Evolutionary conservation across 2,888 invertebrate genomes (phyloP).

Genomic region (Sericinus montela): DNA sequence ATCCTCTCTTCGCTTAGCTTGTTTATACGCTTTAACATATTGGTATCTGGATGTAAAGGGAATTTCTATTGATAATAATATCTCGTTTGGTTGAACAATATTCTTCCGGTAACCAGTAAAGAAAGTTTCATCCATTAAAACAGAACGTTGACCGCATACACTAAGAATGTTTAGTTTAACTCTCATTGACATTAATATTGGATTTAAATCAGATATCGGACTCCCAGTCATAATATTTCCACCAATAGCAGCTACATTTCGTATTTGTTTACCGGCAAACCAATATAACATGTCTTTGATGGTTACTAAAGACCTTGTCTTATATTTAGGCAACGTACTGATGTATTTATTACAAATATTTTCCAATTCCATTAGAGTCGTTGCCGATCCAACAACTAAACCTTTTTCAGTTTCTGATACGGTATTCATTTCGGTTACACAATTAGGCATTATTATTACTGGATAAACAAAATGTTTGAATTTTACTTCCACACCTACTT

Average conservation of each 20-base stretch:
- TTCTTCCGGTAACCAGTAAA: constrained; percentile 90
- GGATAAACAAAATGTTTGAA: constrained; percentile 88
- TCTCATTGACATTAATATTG: constrained; percentile 91
- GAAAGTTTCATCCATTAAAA: constrained; percentile 87
- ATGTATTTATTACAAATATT: constrained; percentile 81
- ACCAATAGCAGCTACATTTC: constrained; percentile 95
- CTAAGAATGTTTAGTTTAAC: constrained; percentile 85
- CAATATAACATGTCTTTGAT: constrained; percentile 92
- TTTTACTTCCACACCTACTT: constrained; percentile 91
- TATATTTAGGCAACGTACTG: constrained; percentile 72
- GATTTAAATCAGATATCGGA: constrained; percentile 97
- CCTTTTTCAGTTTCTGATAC: constrained; percentile 78
- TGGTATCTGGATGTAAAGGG: constrained; percentile 84
- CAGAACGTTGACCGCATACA: constrained; percentile 73
- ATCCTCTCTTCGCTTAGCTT: constrained; percentile 91
- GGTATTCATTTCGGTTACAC: constrained; percentile 87
- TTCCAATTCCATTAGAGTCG: constrained; percentile 89
- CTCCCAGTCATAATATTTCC: constrained; percentile 98
- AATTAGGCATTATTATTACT: constrained; percentile 90
- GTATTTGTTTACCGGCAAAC: constrained; percentile 97
- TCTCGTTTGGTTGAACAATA: constrained; percentile 83
- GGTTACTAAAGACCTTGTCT: constrained; percentile 83
- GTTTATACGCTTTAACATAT: constrained; percentile 89
- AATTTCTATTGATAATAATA: constrained; percentile 85
- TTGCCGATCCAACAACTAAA: constrained; percentile 88